Base-by-base conservation (phyloP, 2,113 vertebrate genomes). In the Takifugu flavidus region DNA sequence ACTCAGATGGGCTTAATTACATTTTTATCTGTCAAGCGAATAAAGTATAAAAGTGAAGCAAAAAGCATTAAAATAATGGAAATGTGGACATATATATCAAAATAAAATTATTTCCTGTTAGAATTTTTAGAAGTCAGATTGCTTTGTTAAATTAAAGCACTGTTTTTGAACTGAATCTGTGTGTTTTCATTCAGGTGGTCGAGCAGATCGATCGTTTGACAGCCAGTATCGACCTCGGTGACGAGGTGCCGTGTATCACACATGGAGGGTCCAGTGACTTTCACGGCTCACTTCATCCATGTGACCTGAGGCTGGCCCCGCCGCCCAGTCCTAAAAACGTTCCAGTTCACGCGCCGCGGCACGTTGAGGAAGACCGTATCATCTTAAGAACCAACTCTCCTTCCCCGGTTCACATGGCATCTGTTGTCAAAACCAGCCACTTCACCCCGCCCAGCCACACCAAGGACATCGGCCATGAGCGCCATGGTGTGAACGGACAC, bases 181-280 rank as follows among this genome's bases (percentile, higher is more conserved):
- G 42, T 59, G 34, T 79, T 83, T 49, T 87, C 62, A 52, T 78
- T 75, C 79, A 92, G 91, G 90, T 92, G 66, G 88, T 92, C 25
- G 62, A 91, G 51, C 88, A 92, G 79, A 92, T 92, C 25, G 90
- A 92, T 74, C 74, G 83, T 46, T 85, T 92, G 57, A 92, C 91
- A 25, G 88, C 89, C 25, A 82, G 64, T 49, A 89, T 92, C 20
- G 83, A 89, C 82, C 79, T 92, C 20, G 61, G 46, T 4, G 82
- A 84, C 29, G 82, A 80, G 45, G 56, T 54, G 2, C 25, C 57
- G 14, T 59, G 67, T 52, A 65, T 78, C 50, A 28, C 65, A 55
- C 65, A 67, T 12, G 74, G 53, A 2, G 29, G 25, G 4, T 66
- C 70, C 55, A 47, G 47, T 53, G 62, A 67, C 51, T 44, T 72